Evolutionary conservation across 2,113 vertebrate species (phyloP), one percentile per base, ranked within the genome.

Genomic region (Siniperca knerii): DNA sequence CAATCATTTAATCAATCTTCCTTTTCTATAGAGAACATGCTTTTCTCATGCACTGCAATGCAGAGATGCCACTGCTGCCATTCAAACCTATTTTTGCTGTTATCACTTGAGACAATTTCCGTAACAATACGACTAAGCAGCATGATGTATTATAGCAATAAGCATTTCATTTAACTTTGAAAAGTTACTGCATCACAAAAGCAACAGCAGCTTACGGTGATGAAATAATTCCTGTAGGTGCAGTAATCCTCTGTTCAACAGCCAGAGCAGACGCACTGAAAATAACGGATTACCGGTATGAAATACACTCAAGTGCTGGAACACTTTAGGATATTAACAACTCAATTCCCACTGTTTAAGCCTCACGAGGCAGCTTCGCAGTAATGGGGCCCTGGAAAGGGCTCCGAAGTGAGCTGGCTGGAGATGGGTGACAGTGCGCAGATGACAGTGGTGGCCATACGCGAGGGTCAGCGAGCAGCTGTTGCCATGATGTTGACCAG

Each of bases 391-490:
- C 35, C 58, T 16, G 64, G 69, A 75, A 74, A 58, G 68, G 76
- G 67, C 82, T 44, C 78, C 5, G 8, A 57, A 69, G 71, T 4
- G 54, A 71, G 44, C 82, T 75, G 82, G 80, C 82, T 83, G 81
- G 76, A 87, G 83, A 74, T 35, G 70, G 83, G 69, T 21, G 52
- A 78, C 85, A 4, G 76, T 16, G 75, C 58, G 79, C 80, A 83
- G 74, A 84, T 80, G 92, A 89, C 83, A 69, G 85, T 23, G 86
- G 81, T 58, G 25, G 70, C 77, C 78, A 71, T 65, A 78, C 58
- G 46, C 15, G 11, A 69, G 90, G 92, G 93, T 94, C 90, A 87
- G 87, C 1, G 73, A 93, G 88, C 94, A 95, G 93, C 94, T 95
- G 95, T 76, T 90, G 89, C 83, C 80, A 54, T 77, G 87, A 92